Evolutionary conservation across 2,888 invertebrate species (phyloP).

Genomic region (Leptothorax acervorum): DNA sequence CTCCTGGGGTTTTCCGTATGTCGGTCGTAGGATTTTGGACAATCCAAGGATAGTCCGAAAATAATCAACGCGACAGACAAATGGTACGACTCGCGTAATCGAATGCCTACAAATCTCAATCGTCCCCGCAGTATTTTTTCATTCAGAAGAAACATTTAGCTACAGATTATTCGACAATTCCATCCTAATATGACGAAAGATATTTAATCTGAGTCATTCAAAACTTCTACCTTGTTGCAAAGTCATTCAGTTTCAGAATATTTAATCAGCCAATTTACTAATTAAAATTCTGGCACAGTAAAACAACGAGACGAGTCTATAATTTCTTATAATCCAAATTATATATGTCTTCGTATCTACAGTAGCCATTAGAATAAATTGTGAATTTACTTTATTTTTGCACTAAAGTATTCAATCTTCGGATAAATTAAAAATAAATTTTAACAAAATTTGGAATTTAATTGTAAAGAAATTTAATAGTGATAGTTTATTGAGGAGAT

Average conservation of each 20-base stretch:
- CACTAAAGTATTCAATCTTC: too few species aligned
- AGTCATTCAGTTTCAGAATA: neutral
- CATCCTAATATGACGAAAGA: neutral
- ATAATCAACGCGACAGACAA: slow-evolving; percentile 41
- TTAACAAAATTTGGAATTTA: neutral
- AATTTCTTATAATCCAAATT: neutral
- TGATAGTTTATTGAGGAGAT: neutral
- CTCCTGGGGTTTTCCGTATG: slow-evolving; percentile 34
- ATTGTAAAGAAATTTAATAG: neutral
- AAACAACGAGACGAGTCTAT: neutral
- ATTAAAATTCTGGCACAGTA: neutral
- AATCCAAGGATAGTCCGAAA: slow-evolving; percentile 31
- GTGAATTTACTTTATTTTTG: neutral
- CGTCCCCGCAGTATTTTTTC: neutral
- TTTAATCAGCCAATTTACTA: neutral
- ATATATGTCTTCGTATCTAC: neutral
- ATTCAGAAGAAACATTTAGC: slow-evolving; percentile 5
- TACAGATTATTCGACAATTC: slow-evolving; percentile 2
- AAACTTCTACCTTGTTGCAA: neutral
- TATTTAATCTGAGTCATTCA: neutral
- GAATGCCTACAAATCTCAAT: slow-evolving; percentile 14
- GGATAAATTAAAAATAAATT: neutral
- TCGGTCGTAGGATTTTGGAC: slow-evolving; percentile 39
- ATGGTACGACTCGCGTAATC: slow-evolving; percentile 22
- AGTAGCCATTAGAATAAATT: neutral